These are phyloP conservation scores for Palythoa caribaeorum DNA, from an alignment of 92 coral and sea anemone genomes.

Conservation along the genomic window DNA sequence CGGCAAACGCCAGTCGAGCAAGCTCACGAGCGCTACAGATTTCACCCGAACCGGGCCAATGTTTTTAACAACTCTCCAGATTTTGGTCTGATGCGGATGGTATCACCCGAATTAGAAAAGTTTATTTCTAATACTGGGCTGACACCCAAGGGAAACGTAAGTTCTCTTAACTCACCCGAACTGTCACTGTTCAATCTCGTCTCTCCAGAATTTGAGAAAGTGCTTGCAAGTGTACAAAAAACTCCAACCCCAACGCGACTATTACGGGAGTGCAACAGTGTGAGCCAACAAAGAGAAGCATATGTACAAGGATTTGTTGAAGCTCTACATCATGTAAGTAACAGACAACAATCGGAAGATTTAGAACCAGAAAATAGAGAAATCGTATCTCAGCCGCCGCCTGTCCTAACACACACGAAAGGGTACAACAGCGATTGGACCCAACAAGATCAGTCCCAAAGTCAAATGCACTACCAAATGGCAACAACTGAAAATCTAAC, in stretches of 20 bases:
- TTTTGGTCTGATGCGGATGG: conserved; percentile 83
- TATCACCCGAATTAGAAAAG: conserved; percentile 92
- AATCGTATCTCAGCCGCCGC: background rate
- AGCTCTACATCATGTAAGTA: conserved; percentile 93
- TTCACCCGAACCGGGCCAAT: conserved; percentile 61
- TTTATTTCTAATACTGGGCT: conserved; percentile 90
- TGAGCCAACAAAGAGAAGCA: conserved; percentile 85
- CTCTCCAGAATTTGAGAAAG: conserved; percentile 97
- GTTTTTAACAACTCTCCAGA: conserved; percentile 82
- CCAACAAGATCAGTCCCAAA: conserved; percentile 10
- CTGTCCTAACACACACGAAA: conserved; percentile 31
- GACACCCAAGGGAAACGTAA: conserved; percentile 81
- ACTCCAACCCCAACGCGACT: conserved; percentile 74
- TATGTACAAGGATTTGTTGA: conserved; percentile 97
- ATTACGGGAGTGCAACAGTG: conserved; percentile 71
- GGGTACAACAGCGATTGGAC: conserved; percentile 33
- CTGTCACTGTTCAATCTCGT: conserved; percentile 87
- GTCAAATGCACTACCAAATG: conserved; percentile 37
- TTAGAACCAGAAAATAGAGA: conserved; percentile 51
- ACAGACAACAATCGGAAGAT: conserved; percentile 70
- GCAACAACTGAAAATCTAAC: conserved; percentile 46
- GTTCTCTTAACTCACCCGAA: conserved; percentile 84
- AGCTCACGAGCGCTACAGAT: conserved; percentile 70
- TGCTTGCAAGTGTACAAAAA: conserved; percentile 88
- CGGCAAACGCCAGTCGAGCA: conserved; percentile 69